phyloP scores from a whole-genome alignment of 2,797 vertebrate genomes.

The Rhinoraja longicauda region DNA sequence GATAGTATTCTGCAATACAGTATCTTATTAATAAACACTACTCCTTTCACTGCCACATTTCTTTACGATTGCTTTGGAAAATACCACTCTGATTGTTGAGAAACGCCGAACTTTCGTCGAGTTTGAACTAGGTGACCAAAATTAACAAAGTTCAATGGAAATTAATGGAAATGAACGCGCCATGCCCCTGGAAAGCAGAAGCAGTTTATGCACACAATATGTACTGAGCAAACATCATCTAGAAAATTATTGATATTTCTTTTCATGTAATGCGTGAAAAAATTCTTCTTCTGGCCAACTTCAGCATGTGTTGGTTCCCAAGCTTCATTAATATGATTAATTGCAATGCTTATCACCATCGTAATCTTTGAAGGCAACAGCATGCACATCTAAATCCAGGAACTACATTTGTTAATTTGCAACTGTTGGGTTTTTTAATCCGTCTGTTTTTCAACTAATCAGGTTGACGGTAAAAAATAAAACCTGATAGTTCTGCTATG shows the following conservation, averaged over 20 bases:
- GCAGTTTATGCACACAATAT: not conserved
- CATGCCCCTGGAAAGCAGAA: not conserved
- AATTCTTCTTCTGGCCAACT: slow-evolving; percentile 2
- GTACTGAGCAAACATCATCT: not conserved
- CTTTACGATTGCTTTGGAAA: not conserved
- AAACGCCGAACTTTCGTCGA: not conserved
- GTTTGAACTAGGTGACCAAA: not conserved
- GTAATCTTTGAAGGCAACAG: slow-evolving; percentile 20
- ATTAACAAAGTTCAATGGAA: not conserved
- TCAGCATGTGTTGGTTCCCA: slow-evolving; percentile 35
- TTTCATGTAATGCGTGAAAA: not conserved
- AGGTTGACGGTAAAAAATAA: not conserved
- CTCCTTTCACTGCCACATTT: not conserved
- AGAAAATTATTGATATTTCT: slow-evolving; percentile 4
- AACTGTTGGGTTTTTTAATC: not conserved
- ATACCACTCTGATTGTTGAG: not conserved
- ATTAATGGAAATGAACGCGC: not conserved
- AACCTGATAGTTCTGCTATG: not conserved
- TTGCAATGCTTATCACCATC: slow-evolving; percentile 13
- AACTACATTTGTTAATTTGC: not conserved
- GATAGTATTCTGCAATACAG: slow-evolving; percentile 52
- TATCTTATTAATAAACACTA: slow-evolving; percentile 37
- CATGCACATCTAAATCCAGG: not conserved
- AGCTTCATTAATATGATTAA: slow-evolving; percentile 19
- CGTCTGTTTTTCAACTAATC: not conserved